These are phyloP conservation scores for Pygmarrhopalites habei DNA, from an alignment of 1,140 invertebrate species.

Conservation along the genomic window DNA sequence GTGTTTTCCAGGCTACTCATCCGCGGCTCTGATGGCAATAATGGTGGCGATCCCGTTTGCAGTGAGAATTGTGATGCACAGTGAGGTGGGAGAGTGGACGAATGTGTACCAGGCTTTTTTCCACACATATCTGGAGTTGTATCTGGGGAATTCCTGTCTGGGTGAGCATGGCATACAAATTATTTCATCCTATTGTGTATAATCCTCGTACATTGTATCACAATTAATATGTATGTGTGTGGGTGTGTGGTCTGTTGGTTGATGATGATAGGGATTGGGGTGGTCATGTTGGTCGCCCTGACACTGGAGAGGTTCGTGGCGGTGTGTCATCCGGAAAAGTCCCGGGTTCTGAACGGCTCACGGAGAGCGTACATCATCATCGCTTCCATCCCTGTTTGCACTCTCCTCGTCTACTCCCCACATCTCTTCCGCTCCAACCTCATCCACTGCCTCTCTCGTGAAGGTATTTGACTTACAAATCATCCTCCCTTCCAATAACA, in stretches of 20 bases:
- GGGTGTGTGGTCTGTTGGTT: no score
- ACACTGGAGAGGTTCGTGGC: constrained; percentile 72
- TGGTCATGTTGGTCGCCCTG: constrained; percentile 69
- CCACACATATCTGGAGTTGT: constrained; percentile 64
- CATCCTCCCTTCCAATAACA: no score
- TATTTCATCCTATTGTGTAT: no score
- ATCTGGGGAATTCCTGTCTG: constrained; percentile 64
- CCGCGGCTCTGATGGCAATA: constrained; percentile 61
- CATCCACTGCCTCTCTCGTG: constrained; percentile 49
- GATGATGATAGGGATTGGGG: constrained; percentile 55
- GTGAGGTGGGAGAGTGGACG: constrained; percentile 56
- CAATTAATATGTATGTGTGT: no score
- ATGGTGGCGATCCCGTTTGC: constrained; percentile 63
- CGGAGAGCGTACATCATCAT: constrained; percentile 52
- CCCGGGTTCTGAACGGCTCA: constrained; percentile 54
- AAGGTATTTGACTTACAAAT: no score
- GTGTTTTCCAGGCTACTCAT: constrained; percentile 56
- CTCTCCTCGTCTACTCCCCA: constrained; percentile 58
- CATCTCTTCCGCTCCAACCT: constrained; percentile 56
- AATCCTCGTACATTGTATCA: no score
- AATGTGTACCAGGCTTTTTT: constrained; percentile 60
- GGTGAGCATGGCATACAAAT: no score
- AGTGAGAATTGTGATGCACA: constrained; percentile 58
- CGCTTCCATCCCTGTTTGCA: constrained; percentile 53
- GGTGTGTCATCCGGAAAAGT: constrained; percentile 63